Conservation (phyloP, 2,888 invertebrate genomes). For the Lathronympha strigana region DNA sequence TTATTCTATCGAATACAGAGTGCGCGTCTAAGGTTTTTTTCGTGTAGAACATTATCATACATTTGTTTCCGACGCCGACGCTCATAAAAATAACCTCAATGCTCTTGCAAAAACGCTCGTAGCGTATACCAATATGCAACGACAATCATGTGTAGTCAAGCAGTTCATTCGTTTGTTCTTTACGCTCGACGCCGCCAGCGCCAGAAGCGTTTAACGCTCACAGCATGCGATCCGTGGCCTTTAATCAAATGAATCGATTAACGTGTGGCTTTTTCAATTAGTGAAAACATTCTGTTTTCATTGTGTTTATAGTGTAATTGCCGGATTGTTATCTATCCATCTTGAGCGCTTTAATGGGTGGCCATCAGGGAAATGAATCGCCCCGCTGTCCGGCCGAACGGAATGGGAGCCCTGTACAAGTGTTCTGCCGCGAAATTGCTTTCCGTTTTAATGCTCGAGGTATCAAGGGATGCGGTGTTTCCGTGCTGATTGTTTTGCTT, state of each 20-base stretch:
- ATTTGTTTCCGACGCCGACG: too few relatives aligned
- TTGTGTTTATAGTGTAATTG: slow-evolving; percentile 82
- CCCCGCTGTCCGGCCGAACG: slow-evolving; percentile 62
- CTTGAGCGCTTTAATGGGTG: slow-evolving; percentile 80
- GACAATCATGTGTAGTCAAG: too few relatives aligned
- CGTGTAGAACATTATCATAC: too few relatives aligned
- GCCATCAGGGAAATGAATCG: slow-evolving; percentile 82
- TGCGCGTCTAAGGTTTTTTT: too few relatives aligned
- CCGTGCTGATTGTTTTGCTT: slow-evolving; percentile 58
- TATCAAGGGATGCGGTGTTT: slow-evolving; percentile 63
- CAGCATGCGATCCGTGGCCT: too few relatives aligned
- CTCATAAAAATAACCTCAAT: too few relatives aligned
- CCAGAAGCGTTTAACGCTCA: too few relatives aligned
- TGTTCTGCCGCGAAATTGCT: slow-evolving; percentile 71
- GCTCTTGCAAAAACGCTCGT: too few relatives aligned
- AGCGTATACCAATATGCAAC: too few relatives aligned
- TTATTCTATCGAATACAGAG: too few relatives aligned
- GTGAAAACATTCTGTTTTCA: slow-evolving; percentile 80
- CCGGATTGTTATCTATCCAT: slow-evolving; percentile 80
- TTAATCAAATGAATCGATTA: slow-evolving; percentile 75
- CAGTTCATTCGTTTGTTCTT: too few relatives aligned
- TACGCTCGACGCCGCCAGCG: too few relatives aligned
- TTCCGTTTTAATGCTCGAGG: slow-evolving; percentile 69
- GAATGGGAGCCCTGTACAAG: slow-evolving; percentile 67
- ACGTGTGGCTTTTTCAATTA: slow-evolving; percentile 80